These are phyloP conservation scores for Drosophila mayri DNA, from an alignment of 1,140 invertebrate genomes.

Conservation along the genomic window DNA sequence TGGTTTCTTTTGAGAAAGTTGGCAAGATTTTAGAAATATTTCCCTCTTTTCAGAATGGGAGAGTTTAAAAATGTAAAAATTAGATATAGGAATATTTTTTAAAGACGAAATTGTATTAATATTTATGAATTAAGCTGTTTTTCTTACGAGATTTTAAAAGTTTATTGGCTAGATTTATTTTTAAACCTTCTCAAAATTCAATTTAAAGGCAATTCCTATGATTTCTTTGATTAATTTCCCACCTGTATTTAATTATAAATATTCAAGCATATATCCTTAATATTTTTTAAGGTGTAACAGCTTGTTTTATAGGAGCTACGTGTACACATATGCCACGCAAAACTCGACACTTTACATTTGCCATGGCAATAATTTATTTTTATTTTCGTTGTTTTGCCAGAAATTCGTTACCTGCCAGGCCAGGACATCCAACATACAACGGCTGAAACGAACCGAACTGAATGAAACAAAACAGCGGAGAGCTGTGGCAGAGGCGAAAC, in stretches of 20 bases:
- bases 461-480: conserved; percentile 17
- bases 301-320: conserved; percentile 71
- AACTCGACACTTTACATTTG: conserved; percentile 81
- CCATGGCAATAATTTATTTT: conserved; percentile 78
- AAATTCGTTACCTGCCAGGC: conserved; percentile 73
- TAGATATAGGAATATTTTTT: neutral
- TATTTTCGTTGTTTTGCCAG: conserved; percentile 76
- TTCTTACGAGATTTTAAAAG: neutral
- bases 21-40: no score
- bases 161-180: neutral
- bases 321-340: conserved; percentile 69
- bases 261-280: neutral
- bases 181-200: neutral
- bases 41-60: neutral
- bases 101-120: neutral
- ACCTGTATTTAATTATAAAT: neutral
- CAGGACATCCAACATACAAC: conserved; percentile 23
- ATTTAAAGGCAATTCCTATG: neutral
- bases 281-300: conserved; percentile 40
- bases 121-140: neutral
- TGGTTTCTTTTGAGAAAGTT: neutral
- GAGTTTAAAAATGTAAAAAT: no score
- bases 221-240: no score
- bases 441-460: conserved; percentile 25
- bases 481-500: conserved; percentile 27